These are phyloP conservation scores for Neostethus bicornis DNA, from an alignment of 2,797 vertebrate species.

Conservation along the genomic window DNA sequence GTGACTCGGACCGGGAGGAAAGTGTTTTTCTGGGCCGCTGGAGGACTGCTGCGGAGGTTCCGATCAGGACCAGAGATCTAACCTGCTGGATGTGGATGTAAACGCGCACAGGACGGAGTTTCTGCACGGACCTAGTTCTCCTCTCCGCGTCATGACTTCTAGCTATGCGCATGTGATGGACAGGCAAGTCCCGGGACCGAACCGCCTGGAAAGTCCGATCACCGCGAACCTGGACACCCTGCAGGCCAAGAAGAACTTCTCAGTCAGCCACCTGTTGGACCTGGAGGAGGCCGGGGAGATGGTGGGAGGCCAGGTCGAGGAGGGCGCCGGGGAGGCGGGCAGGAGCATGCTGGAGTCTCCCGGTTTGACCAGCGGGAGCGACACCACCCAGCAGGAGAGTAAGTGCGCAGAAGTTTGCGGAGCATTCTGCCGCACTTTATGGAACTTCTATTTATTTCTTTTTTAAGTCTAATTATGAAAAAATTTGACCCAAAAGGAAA, in stretches of 20 bases:
- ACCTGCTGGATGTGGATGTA: too few relatives aligned
- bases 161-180: slow-evolving; percentile 97
- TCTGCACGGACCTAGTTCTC: background rate
- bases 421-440: too few relatives aligned
- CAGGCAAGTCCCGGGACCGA: slow-evolving; percentile 86
- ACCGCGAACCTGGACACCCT: slow-evolving; percentile 90
- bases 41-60: background rate
- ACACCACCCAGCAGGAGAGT: slow-evolving; percentile 97
- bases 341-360: slow-evolving; percentile 94
- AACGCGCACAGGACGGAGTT: too few relatives aligned
- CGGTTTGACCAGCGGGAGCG: slow-evolving; percentile 95
- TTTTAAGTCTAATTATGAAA: too few relatives aligned
- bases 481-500: too few relatives aligned
- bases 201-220: slow-evolving; percentile 91
- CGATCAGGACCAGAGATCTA: too few relatives aligned
- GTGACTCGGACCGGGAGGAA: slow-evolving; percentile 69
- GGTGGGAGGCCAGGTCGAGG: slow-evolving; percentile 90
- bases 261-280: slow-evolving; percentile 98
- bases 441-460: too few relatives aligned
- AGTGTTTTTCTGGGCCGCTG: slow-evolving; percentile 24
- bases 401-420: too few relatives aligned
- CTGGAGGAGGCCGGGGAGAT: slow-evolving; percentile 96
- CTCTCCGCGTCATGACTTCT: slow-evolving; percentile 89
- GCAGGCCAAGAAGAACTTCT: slow-evolving; percentile 98
- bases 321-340: slow-evolving; percentile 88